Percentiles rank a stretch among this genome's conserved stretches.
These are phyloP conservation scores for Zapornia atra DNA, from an alignment of 2,113 vertebrate genomes.

Conservation along the genomic window DNA sequence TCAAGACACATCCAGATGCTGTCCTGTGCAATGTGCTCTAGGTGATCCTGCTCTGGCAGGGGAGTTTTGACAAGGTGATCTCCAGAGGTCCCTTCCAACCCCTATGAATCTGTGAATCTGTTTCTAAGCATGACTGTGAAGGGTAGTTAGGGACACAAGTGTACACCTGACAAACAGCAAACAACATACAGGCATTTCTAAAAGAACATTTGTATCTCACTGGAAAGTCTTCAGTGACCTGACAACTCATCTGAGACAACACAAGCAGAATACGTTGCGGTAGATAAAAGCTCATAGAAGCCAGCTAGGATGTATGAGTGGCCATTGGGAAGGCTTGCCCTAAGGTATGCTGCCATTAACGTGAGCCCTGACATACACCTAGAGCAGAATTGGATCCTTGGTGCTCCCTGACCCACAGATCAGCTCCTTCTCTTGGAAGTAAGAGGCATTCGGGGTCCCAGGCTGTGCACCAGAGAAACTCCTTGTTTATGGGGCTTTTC, in stretches of 20 bases:
- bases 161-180: background rate
- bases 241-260: background rate
- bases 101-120: background rate
- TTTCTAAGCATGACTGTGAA: background rate
- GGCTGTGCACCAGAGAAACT: background rate
- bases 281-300: background rate
- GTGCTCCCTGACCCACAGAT: background rate
- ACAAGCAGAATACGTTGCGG: background rate
- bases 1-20: too few species aligned
- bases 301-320: background rate
- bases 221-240: background rate
- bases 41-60: too few species aligned
- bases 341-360: background rate
- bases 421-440: background rate
- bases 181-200: fast-evolving
- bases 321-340: background rate
- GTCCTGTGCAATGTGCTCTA: too few species aligned
- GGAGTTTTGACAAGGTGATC: too few species aligned
- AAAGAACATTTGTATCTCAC: background rate
- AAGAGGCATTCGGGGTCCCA: background rate
- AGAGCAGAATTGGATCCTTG: background rate
- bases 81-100: too few species aligned
- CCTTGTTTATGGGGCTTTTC: background rate
- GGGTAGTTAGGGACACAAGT: background rate
- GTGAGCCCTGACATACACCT: fast-evolving